phyloP scores from a whole-genome alignment of 1,140 invertebrate genomes.

The Aphaenogaster floridana region DNA sequence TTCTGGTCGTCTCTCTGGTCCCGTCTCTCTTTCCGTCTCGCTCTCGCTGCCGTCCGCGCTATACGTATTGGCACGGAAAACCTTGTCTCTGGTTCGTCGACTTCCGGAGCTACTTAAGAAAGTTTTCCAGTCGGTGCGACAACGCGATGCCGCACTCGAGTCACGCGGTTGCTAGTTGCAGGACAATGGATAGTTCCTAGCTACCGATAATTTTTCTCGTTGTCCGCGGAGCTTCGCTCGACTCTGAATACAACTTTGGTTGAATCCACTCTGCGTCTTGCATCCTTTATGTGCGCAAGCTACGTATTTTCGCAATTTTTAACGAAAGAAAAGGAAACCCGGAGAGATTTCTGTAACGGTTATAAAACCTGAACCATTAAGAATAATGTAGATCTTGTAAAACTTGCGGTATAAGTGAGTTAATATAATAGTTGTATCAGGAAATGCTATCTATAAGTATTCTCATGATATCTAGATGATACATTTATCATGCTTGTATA shows the following conservation, averaged over 20 bases:
- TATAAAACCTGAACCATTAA: background rate
- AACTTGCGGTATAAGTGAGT: background rate
- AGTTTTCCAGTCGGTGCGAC: constrained; percentile 58
- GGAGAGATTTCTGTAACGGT: background rate
- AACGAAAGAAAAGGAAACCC: background rate
- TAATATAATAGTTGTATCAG: background rate
- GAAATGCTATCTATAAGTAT: background rate
- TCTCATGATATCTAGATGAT: background rate
- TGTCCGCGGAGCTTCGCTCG: constrained; percentile 27
- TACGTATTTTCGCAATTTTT: constrained; percentile 20
- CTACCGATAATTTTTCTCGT: constrained; percentile 56
- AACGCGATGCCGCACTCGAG: constrained; percentile 34
- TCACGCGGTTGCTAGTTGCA: constrained; percentile 40
- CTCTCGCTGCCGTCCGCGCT: background rate
- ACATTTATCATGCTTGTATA: background rate
- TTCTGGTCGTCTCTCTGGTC: constrained; percentile 7
- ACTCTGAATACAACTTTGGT: constrained; percentile 49
- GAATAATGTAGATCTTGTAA: background rate
- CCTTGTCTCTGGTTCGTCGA: constrained; percentile 44
- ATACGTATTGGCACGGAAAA: constrained; percentile 54
- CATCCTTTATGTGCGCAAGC: constrained; percentile 3
- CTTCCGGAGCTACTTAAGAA: constrained; percentile 70
- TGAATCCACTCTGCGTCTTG: constrained; percentile 49
- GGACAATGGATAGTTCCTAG: constrained; percentile 64
- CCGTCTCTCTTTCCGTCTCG: background rate